Conservation (phyloP, 2,113 vertebrate species). For the Chelonoidis abingdonii region DNA sequence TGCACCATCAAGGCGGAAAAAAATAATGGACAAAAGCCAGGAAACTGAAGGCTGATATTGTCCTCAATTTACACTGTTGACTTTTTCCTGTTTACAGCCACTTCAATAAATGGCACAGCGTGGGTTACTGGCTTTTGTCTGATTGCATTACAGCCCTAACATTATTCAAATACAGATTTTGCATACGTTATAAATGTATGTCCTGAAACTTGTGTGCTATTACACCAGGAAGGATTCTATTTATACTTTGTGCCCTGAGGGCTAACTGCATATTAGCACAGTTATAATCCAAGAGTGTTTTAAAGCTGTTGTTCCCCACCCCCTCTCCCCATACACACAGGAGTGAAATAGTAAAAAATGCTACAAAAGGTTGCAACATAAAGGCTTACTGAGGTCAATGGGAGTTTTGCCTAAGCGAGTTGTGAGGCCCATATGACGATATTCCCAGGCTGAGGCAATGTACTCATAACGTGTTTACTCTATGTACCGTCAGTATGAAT, state of each 20-base stretch:
- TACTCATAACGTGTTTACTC: background rate
- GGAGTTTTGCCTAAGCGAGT: background rate
- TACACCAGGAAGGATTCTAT: background rate
- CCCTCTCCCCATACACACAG: background rate
- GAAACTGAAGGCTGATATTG: slow-evolving; percentile 19
- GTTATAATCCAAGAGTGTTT: accelerated
- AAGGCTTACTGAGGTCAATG: background rate
- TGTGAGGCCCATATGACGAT: background rate
- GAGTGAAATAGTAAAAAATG: background rate
- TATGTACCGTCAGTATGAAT: background rate
- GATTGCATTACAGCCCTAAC: background rate
- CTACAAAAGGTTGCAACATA: background rate
- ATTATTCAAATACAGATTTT: background rate
- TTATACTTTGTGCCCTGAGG: background rate
- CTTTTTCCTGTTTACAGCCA: slow-evolving; percentile 38
- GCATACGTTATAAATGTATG: background rate
- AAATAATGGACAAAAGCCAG: slow-evolving; percentile 32
- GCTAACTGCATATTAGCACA: accelerated
- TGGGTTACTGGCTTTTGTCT: background rate
- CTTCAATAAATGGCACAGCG: background rate
- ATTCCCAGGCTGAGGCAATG: background rate
- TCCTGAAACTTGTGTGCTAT: background rate
- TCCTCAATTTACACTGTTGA: background rate
- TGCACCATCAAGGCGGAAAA: slow-evolving; percentile 20
- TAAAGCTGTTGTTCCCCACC: accelerated